Evolutionary conservation across 1,140 invertebrate species (phyloP).

Genomic region (Grapholita molesta): DNA sequence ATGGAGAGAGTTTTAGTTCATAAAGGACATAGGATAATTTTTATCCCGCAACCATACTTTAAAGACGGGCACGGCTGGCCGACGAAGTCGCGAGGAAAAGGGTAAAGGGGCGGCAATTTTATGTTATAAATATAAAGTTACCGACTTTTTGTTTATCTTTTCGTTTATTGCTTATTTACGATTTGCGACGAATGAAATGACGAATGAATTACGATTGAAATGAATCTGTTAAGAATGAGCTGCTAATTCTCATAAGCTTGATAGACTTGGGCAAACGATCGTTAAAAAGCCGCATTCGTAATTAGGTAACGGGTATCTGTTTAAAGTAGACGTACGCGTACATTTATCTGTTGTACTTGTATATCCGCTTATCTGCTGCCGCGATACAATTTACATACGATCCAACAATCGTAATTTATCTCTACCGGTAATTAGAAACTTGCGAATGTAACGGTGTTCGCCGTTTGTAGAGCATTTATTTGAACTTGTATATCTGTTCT

Average conservation of each 20-base stretch:
- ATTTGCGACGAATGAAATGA: no score
- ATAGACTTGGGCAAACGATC: not conserved
- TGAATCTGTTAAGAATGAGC: not conserved
- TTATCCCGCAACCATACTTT: no score
- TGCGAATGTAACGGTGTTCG: slow-evolving; percentile 62
- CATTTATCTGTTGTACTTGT: slow-evolving; percentile 24
- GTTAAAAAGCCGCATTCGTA: slow-evolving; percentile 11
- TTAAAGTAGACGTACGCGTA: slow-evolving; percentile 10
- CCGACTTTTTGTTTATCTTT: not conserved
- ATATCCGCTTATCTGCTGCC: slow-evolving; percentile 43
- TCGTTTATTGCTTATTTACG: no score
- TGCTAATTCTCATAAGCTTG: not conserved
- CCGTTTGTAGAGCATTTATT: slow-evolving; percentile 41
- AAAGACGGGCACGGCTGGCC: no score
- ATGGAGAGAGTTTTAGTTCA: no score
- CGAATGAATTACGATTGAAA: not conserved
- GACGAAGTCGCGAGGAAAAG: no score
- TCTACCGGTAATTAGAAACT: slow-evolving; percentile 65
- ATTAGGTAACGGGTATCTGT: not conserved
- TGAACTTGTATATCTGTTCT: not conserved
- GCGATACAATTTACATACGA: slow-evolving; percentile 62
- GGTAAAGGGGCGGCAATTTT: no score
- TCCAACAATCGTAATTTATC: slow-evolving; percentile 61
- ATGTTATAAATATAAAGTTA: no score
- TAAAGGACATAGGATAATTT: no score